phyloP scores from a whole-genome alignment of 2,797 vertebrate genomes.

The Centropyge bicolor region DNA sequence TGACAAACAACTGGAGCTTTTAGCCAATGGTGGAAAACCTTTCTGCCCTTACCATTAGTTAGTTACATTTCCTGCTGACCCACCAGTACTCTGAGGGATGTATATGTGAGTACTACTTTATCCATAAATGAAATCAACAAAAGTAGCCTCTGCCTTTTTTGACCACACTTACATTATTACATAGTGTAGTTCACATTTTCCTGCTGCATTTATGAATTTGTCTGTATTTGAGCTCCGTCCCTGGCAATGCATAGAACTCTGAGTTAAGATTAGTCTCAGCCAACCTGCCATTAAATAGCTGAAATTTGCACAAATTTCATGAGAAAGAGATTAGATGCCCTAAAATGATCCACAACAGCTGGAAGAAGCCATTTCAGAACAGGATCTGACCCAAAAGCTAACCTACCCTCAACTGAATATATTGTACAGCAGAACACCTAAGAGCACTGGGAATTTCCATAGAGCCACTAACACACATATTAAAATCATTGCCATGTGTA shows the following conservation, averaged over 20 bases:
- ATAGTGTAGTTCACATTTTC: too few species aligned
- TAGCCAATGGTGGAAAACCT: constrained; percentile 35
- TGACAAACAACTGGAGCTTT: constrained; percentile 49
- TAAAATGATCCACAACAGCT: neutral
- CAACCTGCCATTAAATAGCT: neutral
- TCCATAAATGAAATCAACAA: neutral
- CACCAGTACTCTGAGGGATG: neutral
- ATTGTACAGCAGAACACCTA: neutral
- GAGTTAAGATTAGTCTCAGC: neutral
- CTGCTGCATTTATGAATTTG: too few species aligned
- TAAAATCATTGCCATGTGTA: neutral
- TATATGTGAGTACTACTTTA: constrained; percentile 1
- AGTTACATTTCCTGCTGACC: constrained; percentile 37
- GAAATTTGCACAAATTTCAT: neutral
- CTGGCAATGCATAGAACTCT: neutral
- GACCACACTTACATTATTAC: neutral
- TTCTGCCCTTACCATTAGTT: constrained; percentile 36
- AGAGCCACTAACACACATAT: neutral
- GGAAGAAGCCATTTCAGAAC: neutral
- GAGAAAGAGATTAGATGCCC: neutral
- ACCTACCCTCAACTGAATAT: neutral
- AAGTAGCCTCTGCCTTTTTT: neutral
- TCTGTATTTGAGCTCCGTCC: neutral
- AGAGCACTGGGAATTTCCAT: too few species aligned
- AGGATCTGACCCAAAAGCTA: neutral